These are phyloP conservation scores for Platygyra sinensis DNA, from an alignment of 64 coral and sea anemone species.

Conservation along the genomic window DNA sequence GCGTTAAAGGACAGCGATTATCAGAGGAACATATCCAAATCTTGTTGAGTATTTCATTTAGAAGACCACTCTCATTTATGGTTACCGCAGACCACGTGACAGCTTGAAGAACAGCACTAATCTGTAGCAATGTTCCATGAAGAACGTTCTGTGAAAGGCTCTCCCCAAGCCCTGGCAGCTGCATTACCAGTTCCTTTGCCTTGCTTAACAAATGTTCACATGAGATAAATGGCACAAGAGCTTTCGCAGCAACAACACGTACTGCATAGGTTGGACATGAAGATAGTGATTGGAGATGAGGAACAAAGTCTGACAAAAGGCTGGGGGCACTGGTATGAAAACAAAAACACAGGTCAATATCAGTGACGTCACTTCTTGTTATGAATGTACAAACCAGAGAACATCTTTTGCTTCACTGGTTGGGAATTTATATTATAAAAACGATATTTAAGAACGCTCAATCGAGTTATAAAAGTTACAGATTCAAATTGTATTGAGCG, in stretches of 20 bases:
- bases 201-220: constrained; percentile 22
- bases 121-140: constrained; percentile 75
- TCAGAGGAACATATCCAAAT: constrained; percentile 54
- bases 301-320: constrained; percentile 50
- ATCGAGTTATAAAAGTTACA: no score
- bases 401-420: no score
- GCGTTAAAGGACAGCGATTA: constrained; percentile 64
- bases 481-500: no score
- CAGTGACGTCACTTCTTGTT: no score
- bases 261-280: constrained; percentile 65
- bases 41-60: constrained; percentile 21
- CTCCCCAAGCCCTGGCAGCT: constrained; percentile 20
- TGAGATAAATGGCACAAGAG: constrained; percentile 71
- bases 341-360: background rate
- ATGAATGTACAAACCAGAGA: no score
- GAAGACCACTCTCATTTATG: background rate
- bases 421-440: no score
- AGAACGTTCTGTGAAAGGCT: constrained; percentile 49
- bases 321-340: constrained; percentile 9
- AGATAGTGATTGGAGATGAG: constrained; percentile 29
- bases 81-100: constrained; percentile 3
- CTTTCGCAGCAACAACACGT: constrained; percentile 65
- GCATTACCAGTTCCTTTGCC: constrained; percentile 46
- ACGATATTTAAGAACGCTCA: no score
- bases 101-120: constrained; percentile 46